These are phyloP conservation scores for Alexandromys oeconomus DNA, from an alignment of 2,797 vertebrate species.

Conservation along the genomic window DNA sequence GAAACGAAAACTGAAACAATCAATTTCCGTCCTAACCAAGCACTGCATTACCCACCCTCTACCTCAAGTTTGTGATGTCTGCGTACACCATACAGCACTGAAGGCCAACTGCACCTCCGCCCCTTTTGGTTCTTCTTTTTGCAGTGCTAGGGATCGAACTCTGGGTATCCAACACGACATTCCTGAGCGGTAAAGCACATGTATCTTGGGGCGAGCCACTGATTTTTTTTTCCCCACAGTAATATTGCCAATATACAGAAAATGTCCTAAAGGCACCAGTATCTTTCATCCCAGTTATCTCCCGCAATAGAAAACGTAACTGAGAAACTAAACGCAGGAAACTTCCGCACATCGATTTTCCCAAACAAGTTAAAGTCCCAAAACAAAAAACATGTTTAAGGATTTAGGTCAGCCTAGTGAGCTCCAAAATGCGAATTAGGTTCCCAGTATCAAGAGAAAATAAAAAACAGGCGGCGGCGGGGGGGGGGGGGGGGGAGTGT, in stretches of 20 bases:
- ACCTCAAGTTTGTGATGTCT: neutral
- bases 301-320: neutral
- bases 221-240: neutral
- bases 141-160: neutral
- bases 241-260: neutral
- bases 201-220: neutral
- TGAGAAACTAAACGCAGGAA: neutral
- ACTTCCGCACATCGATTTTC: neutral
- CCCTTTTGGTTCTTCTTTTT: neutral
- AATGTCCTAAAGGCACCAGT: neutral
- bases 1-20: slow-evolving; percentile 25
- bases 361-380: neutral
- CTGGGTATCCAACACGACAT: neutral
- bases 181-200: neutral
- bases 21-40: neutral
- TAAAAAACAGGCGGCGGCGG: fast-evolving
- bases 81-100: neutral
- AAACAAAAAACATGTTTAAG: neutral
- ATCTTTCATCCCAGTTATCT: neutral
- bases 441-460: neutral
- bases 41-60: neutral
- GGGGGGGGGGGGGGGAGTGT: too few relatives aligned
- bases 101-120: neutral
- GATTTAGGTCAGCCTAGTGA: neutral
- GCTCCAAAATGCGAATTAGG: neutral